Evolutionary conservation across 2,797 vertebrate genomes (phyloP), one percentile per base, ranked within the genome.

Genomic region (Halcyon chelicuti): DNA sequence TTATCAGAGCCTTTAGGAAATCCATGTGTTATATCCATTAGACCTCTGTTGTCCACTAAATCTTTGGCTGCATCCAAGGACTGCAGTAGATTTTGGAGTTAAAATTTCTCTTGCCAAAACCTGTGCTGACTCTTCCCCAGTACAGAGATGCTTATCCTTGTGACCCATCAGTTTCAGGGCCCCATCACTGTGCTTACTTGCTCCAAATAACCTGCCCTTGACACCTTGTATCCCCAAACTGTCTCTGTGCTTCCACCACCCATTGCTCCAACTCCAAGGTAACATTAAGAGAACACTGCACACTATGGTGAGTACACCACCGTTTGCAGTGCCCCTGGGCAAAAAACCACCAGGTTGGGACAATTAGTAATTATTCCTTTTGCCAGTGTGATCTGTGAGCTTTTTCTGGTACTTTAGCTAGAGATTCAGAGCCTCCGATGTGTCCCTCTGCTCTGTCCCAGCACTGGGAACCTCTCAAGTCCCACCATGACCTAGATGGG

Each of bases 1-100:
- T 94, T 86, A 57, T 74, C 67, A 68, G 37, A 88, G 33, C 46
- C 61, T 72, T 72, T 76, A 78, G 14, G 55, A 96, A 96, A 96
- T 88, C 76, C 2, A 0, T 68, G 29, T 72, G 12, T 77, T 81
- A 40, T 35, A 81, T 44, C 35, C 62, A 62, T 86, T 88, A 84
- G 70, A 46, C 73, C 29, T 78, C 70, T 0, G 0, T 35, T 83
- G 58, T 23, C 46, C 19, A 62, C 46, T 66, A 78, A n/a, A 23
- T n/a, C 42, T 62, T 92, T 84, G 86, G n/a, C 51, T 92, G 35
- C 22, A 37, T 60, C 63, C 58, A 61, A 90, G 76, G 49, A 37
- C 54, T 60, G 72, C 2, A 1, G 49, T 25, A 49, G 63, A 82
- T 79, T 85, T 60, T 40, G 19, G 35, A 83, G 26, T 62, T 88